Base-by-base conservation (phyloP, 2,113 vertebrate genomes). In the Alces alces region DNA sequence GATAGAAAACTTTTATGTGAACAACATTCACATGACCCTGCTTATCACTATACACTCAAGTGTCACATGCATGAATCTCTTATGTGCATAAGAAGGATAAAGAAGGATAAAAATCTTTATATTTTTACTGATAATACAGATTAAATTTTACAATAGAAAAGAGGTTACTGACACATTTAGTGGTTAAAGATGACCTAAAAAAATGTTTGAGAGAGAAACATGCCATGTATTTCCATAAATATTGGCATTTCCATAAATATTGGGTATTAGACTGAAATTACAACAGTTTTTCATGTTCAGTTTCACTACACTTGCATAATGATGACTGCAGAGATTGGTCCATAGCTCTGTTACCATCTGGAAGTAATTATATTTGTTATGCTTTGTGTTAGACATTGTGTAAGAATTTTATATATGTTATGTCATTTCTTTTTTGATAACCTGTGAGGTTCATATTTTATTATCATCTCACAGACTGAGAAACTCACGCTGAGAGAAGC, bases 31-130 rank as follows among this genome's bases (percentile, higher is more conserved):
- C 5, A 13, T 3, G 36, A 16, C 1, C 11, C 11, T 19, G 45
- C 9, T 3, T 33, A n/a, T 13, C 15, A 45, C 1, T 6, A 7
- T 28, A 33, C 7, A 55, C 7, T 14, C 1, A 9, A 39, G 7
- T 17, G 23, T 60, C 27, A 6, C 8, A 9, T 10, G 39, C 28
- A 23, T 7, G 30, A 36, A 66, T 19, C 80, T 88, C 14, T 84
- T 33, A 54, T 5, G 10, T 13, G 21, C 2, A 1, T 47, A 17
- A 70, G 28, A 16, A 30, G 5, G 8, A 70, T 66, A 66, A 66
- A 19, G 52, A 19, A 54, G 52, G 6, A 54, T 54, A 54, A 17
- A 54, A 17, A 54, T 55, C 13, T 3, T 3, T 27, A 10, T 27
- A 50, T 28, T 11, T 36, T 60, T 84, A 5, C 33, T 21, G 14